Base-by-base conservation (phyloP, 2,113 vertebrate genomes). In the Synodontis membranacea region DNA sequence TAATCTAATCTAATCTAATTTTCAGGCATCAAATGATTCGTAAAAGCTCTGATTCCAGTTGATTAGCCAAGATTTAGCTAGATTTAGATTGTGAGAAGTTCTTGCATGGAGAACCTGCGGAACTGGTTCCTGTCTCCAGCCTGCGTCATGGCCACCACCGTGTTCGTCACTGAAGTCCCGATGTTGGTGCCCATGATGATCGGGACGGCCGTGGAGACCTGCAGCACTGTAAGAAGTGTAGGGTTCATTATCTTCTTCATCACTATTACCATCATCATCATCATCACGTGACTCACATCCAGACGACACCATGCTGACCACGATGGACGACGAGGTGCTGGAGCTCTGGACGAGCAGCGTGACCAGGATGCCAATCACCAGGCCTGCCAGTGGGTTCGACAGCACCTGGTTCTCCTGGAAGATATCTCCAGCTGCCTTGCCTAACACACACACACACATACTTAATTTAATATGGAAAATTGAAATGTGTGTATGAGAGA, bases 111-210 rank as follows among this genome's bases (percentile, higher is more conserved):
- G 44, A 50, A 99, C 97, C 98, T 97, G 93, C 97, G 95, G 91
- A 99, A 99, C 78, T 95, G 96, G 75, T 90, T 96, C 86, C 98
- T 94, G 85, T 99, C 97, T 21, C 96, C 97, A 0, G 95, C 97
- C 90, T 99, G 97, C 89, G 97, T 98, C 90, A 99, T 95, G 0
- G 98, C 98, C 34, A 99, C 97, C 0, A 99, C 91, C 0, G 98
- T 99, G 91, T 98, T 99, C 88, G 98, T 99, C 86, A 99, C 95
- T 0, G 98, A 99, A 14, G 97, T 99, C 58, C 98, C 98, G 12
- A 99, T 98, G 90, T 99, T 99, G 89, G 98, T 97, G 25, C 98
- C 98, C 98, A 99, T 99, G 86, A 99, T 95, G 82, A 99, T 96
- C 28, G 98, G 98, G 89, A 99, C 95, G 15, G 97, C 98, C 9